Base-by-base conservation (phyloP, 2,888 invertebrate genomes). In the Nasonovia ribisnigri region DNA sequence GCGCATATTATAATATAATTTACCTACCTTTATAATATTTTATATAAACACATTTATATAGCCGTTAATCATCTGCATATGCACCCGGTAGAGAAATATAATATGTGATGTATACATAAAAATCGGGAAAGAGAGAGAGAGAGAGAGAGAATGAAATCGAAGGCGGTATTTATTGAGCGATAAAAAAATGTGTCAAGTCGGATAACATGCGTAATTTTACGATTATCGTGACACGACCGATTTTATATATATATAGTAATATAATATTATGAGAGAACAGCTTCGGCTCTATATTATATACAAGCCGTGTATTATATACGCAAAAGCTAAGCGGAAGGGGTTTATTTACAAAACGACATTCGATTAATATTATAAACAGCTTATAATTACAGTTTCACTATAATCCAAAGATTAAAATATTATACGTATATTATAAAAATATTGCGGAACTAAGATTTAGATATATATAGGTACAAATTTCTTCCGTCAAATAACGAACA, bases 151-250 rank as follows among this genome's bases (percentile, higher is more conserved):
- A 46, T 43, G 8, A 36, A 42, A 42, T 84, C 86, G 90, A 90
- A 90, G 86, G 46, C 36, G 86, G 86, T 93, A 86, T 93, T 90
- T 90, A 93, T 93, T 90, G 92, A 89, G 36, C 89, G 89, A 93
- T 89, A 93, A 88, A 92, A 89, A 91, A 93, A 57, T 43, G 48
- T 67, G 93, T 54, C 89, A 46, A 84, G 57, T 48, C n/a, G 89
- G 89, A 89, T 77, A 89, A 57, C 54, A 77, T 77, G 42, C 86
- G 84, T 84, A 84, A 89, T 93, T 93, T 93, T 89, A 93, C 42
- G 90, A 93, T 93, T 86, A 60, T 93, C 93, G 93, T 93, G 93
- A 93, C 57, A 26, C 84, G 46, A 24, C 36, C 36, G 90, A n/a
- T 51, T 29, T 29, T 46, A 46, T 43, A 57, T 57, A 42, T 89